phyloP scores from a whole-genome alignment of 2,797 vertebrate species.

The Micrastur ruficollis region DNA sequence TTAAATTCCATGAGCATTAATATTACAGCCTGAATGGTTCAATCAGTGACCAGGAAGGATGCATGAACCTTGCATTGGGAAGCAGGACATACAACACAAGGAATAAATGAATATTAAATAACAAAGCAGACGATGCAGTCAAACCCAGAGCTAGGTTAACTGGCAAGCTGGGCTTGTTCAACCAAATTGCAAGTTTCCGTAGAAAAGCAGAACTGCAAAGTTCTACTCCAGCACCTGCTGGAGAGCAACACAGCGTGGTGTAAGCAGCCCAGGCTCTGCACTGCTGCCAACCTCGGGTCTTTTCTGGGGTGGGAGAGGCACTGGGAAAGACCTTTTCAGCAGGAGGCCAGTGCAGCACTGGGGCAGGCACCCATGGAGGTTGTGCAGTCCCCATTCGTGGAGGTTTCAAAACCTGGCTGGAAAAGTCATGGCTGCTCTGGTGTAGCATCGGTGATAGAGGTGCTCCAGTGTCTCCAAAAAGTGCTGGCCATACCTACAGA shows the following conservation, averaged over 20 bases:
- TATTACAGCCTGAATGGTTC: background rate
- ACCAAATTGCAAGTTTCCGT: background rate
- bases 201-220: background rate
- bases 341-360: background rate
- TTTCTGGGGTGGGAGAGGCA: background rate
- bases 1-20: background rate
- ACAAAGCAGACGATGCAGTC: background rate
- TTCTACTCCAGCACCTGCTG: too few species aligned
- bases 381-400: too few species aligned
- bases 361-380: background rate
- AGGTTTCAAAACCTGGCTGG: background rate
- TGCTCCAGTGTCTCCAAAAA: background rate
- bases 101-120: background rate
- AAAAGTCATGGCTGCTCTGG: background rate
- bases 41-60: background rate
- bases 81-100: background rate
- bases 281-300: background rate
- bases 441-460: background rate
- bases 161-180: background rate
- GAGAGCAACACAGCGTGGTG: background rate
- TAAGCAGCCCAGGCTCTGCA: background rate
- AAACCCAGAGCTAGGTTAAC: background rate
- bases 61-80: background rate
- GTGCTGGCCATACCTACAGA: fast-evolving
- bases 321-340: background rate